These are phyloP conservation scores for Drosophila sucinea DNA, from an alignment of 1,140 invertebrate species.

Conservation along the genomic window DNA sequence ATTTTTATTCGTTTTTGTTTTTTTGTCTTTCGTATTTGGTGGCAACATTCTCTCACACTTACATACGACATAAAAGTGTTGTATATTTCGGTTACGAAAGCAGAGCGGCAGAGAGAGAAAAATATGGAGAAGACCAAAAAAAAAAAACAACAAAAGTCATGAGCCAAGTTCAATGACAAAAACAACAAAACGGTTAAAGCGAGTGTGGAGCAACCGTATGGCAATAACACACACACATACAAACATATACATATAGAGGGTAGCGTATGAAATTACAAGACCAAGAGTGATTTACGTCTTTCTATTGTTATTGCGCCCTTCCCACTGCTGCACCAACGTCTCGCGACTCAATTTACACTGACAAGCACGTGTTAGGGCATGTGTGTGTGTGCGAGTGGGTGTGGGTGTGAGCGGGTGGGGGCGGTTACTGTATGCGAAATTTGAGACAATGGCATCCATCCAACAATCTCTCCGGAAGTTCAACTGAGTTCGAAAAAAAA, in stretches of 20 bases:
- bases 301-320: constrained; percentile 48
- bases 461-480: constrained; percentile 69
- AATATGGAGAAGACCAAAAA: neutral
- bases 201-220: neutral
- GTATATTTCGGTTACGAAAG: constrained; percentile 66
- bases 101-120: neutral
- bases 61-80: constrained; percentile 23
- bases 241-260: constrained; percentile 4
- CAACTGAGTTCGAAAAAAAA: constrained; percentile 67
- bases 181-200: constrained; percentile 24
- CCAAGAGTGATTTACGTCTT: constrained; percentile 65
- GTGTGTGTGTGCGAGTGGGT: constrained; percentile 29
- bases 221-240: constrained; percentile 8
- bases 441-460: constrained; percentile 63
- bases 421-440: constrained; percentile 47
- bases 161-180: constrained; percentile 69
- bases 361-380: constrained; percentile 62
- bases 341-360: constrained; percentile 69
- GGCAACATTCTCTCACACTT: constrained; percentile 42
- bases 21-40: constrained; percentile 9
- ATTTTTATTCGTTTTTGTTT: constrained; percentile 9
- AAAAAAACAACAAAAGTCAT: constrained; percentile 48
- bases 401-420: constrained; percentile 19
- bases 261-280: constrained; percentile 71
- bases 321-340: neutral